A percentile compares a stretch with the other conserved stretches of the same genome.
Evolutionary conservation across 2,113 vertebrate species (phyloP).

Genomic region (Etheostoma spectabile): DNA sequence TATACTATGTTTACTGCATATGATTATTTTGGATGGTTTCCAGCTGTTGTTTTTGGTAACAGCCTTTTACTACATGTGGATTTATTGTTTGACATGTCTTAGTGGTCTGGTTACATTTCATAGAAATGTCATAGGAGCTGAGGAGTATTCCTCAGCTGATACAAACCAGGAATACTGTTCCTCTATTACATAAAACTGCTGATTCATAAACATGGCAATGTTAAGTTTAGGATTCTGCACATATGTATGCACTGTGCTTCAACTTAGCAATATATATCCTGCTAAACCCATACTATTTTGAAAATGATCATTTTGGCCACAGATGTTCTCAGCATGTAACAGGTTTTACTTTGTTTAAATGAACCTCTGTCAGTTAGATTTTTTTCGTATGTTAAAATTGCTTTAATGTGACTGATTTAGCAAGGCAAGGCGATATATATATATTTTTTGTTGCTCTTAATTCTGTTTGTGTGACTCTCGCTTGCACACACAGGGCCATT

Average conservation of each 20-base stretch:
- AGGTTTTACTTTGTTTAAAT: background rate
- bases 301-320: background rate
- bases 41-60: background rate
- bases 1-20: constrained; percentile 45
- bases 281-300: constrained; percentile 4
- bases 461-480: background rate
- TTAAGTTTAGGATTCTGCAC: constrained; percentile 6
- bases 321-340: constrained; percentile 7
- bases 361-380: background rate
- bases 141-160: background rate
- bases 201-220: constrained; percentile 14
- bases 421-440: constrained; percentile 1
- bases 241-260: constrained; percentile 1
- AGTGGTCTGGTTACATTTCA: constrained; percentile 38
- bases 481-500: constrained; percentile 6
- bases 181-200: constrained; percentile 16
- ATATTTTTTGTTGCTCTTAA: background rate
- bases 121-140: background rate
- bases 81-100: constrained; percentile 35
- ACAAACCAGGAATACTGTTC: constrained; percentile 1
- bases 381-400: constrained; percentile 6
- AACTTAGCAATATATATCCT: background rate
- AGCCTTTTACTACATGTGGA: constrained; percentile 17
- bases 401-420: constrained; percentile 19
- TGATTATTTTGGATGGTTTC: constrained; percentile 36